Evolutionary conservation across 2,797 vertebrate species (phyloP), one percentile per base, ranked within the genome.

Genomic region (Coranthus polyacanthus): DNA sequence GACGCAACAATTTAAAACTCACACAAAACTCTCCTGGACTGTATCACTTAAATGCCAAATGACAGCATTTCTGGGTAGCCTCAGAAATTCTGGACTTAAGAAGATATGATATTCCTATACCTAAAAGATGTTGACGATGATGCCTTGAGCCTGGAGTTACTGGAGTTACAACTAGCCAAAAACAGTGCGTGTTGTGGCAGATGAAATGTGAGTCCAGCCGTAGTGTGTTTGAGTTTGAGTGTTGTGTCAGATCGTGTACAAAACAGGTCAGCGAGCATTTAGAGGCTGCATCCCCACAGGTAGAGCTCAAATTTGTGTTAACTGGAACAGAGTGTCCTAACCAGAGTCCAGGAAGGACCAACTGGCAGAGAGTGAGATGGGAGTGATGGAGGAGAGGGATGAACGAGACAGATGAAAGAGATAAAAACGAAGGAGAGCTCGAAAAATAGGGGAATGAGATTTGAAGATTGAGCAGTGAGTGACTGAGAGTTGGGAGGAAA

Each of bases 191-290:
- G 26, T 6, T 29, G 26, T 29, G 8, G 6, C 26, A 29, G 26
- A 29, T 18, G 68, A 45, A 32, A 3, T 43, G 9, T 66, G 34
- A 12, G 13, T 43, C 21, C 10, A 12, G 5, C 29, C 17, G 0
- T 0, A 0, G 39, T 12, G 59, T 37, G 42, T 64, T 51, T n/a
- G 68, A 3, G 55, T 47, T 29, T 44, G 34, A 54, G 45, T 39
- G 52, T 51, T 49, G 24, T 54, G 76, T 77, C 74, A 63, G 58
- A 66, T 68, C 5, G 17, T 58, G 68, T 72, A 53, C 42, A 55
- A 87, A 86, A 56, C 82, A 72, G 87, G 90, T 89, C 85, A 89
- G 72, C 20, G 72, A 88, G 82, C 82, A 81, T 85, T 72, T 34
- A 1, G 34, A 51, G 69, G 43, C 85, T 67, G 76, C 75, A 42